Conservation (phyloP, 2,113 vertebrate species). For the Takifugu flavidus region DNA sequence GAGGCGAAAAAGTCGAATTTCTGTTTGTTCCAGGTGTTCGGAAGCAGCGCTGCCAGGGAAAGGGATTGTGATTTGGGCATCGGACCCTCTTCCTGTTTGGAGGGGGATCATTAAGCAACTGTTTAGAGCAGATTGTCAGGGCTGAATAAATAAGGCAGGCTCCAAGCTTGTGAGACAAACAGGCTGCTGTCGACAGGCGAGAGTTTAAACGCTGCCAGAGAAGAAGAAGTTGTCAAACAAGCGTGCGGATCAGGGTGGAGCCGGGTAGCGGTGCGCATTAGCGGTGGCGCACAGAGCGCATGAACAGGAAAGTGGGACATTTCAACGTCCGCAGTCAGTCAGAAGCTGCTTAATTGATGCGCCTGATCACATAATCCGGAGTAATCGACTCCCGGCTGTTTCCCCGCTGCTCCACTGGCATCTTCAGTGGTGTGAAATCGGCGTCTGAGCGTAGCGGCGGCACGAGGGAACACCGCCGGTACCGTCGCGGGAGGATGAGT, state of each 20-base stretch:
- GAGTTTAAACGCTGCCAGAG: slow-evolving; percentile 49
- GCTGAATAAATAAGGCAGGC: slow-evolving; percentile 56
- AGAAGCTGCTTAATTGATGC: no score
- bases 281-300: no score
- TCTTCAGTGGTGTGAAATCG: no score
- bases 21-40: slow-evolving; percentile 17
- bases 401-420: no score
- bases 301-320: no score
- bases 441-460: no score
- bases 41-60: slow-evolving; percentile 22
- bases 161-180: slow-evolving; percentile 45
- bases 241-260: slow-evolving; percentile 24
- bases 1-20: slow-evolving; percentile 25
- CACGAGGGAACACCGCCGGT: no score
- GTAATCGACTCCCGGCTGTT: no score
- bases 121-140: slow-evolving; percentile 58
- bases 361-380: no score
- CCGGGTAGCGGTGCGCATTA: not conserved
- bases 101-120: slow-evolving; percentile 49
- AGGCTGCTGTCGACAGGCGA: slow-evolving; percentile 27
- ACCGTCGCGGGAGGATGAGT: no score
- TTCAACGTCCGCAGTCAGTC: no score
- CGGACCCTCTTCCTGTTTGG: slow-evolving; percentile 35
- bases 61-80: slow-evolving; percentile 32
- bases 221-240: slow-evolving; percentile 35